Percentiles rank a stretch among this genome's conserved stretches.
Conservation (phyloP, 2,113 vertebrate species). For the Ictalurus punctatus region DNA sequence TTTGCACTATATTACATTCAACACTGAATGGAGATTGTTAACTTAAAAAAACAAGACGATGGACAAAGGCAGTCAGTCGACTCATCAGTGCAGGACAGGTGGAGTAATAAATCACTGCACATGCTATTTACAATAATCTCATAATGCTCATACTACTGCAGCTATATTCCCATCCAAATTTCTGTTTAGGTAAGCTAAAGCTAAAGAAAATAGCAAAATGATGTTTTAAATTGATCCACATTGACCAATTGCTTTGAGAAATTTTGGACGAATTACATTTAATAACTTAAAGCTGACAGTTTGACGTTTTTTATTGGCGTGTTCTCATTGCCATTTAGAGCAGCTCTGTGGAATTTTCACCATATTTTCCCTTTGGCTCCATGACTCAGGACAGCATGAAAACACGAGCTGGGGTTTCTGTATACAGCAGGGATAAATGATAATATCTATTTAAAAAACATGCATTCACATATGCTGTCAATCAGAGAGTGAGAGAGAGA, state of each 20-base stretch:
- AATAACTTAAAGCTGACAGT: neutral
- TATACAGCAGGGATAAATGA: constrained; percentile 63
- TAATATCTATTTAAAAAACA: constrained; percentile 70
- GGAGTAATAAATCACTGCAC: constrained; percentile 42
- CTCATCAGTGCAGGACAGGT: neutral
- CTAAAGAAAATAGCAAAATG: neutral
- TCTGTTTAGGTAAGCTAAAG: constrained; percentile 7
- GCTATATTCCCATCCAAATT: neutral
- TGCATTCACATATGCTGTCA: constrained; percentile 93
- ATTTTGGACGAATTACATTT: neutral
- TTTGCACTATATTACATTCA: neutral
- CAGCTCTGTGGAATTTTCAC: neutral
- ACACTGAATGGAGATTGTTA: neutral
- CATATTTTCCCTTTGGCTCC: constrained; percentile 16
- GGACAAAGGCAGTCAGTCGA: neutral
- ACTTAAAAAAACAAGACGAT: neutral
- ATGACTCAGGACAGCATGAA: constrained; percentile 39
- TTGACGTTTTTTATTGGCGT: neutral
- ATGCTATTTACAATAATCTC: constrained; percentile 1
- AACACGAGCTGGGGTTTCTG: constrained; percentile 49
- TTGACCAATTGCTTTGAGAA: neutral
- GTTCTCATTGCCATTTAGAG: neutral
- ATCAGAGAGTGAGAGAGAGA: constrained; percentile 66
- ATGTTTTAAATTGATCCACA: neutral
- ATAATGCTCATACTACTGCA: neutral